Conservation (phyloP, 2,797 vertebrate genomes). For the Jordanella pulchra region DNA sequence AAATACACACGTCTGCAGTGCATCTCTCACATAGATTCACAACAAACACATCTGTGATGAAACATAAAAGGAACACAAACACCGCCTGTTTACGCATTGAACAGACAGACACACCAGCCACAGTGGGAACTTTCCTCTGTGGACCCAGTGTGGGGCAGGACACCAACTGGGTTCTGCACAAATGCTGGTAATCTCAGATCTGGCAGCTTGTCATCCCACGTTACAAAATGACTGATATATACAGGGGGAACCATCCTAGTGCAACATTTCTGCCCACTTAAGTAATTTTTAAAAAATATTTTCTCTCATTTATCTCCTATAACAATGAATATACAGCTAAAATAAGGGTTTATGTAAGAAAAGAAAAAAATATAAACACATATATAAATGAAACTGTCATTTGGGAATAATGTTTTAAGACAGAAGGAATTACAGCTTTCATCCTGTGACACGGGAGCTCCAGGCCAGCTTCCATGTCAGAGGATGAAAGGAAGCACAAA, state of each 20-base stretch:
- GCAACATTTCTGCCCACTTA: constrained; percentile 30
- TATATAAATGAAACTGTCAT: no score
- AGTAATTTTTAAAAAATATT: constrained; percentile 2
- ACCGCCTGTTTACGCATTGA: constrained; percentile 10
- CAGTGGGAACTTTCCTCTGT: constrained; percentile 45
- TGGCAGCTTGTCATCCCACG: constrained; percentile 28
- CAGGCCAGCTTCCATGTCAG: no score
- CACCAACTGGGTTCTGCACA: constrained; percentile 46
- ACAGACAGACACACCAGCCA: constrained; percentile 24
- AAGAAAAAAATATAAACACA: constrained; percentile 1
- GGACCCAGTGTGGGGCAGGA: constrained; percentile 58
- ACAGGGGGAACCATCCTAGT: constrained; percentile 1
- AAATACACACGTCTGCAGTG: constrained; percentile 17
- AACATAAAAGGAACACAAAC: constrained; percentile 27
- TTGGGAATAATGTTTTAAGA: background rate
- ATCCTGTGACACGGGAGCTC: no score
- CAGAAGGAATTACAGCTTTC: background rate
- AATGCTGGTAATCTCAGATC: constrained; percentile 49
- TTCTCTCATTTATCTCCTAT: background rate
- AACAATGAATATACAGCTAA: constrained; percentile 11
- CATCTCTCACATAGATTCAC: constrained; percentile 29
- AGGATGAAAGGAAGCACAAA: no score
- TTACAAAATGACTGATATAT: constrained; percentile 44
- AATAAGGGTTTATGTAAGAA: background rate
- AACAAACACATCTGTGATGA: constrained; percentile 11